phyloP scores from a whole-genome alignment of 2,113 vertebrate genomes.

The Hippoglossus stenolepis region DNA sequence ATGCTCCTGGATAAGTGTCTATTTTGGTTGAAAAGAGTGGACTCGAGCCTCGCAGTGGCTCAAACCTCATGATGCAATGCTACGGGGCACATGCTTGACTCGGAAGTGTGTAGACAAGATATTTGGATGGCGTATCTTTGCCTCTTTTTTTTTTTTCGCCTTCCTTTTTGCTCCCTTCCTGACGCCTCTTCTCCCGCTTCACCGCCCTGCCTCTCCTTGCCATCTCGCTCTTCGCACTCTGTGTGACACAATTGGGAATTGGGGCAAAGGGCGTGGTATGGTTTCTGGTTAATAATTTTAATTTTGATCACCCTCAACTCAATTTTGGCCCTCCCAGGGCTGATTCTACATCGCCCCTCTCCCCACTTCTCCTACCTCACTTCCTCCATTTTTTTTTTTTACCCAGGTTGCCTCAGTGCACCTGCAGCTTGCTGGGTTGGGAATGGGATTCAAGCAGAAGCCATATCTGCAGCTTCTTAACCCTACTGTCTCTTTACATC shows the following conservation, averaged over 20 bases:
- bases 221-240: not conserved
- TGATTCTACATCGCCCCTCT: conserved; percentile 18
- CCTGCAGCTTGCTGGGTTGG: conserved; percentile 57
- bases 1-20: conserved; percentile 38
- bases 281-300: conserved; percentile 8
- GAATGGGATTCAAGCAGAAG: conserved; percentile 30
- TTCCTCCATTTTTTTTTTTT: not conserved
- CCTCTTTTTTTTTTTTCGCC: not conserved
- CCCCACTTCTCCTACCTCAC: not conserved
- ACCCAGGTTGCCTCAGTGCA: conserved; percentile 34
- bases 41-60: conserved; percentile 16
- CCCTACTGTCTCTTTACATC: conserved; percentile 1
- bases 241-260: conserved; percentile 25
- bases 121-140: not conserved
- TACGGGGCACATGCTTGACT: conserved; percentile 28
- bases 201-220: not conserved
- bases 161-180: not conserved
- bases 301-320: conserved; percentile 16
- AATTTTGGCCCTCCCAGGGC: conserved; percentile 17
- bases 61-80: conserved; percentile 15
- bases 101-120: not conserved
- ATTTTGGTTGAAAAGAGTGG: conserved; percentile 25
- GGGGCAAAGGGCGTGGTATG: conserved; percentile 15
- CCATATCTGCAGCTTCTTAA: conserved; percentile 28
- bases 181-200: not conserved